Evolutionary conservation across 2,797 vertebrate species (phyloP).

Genomic region (Tiaroga cobitis): DNA sequence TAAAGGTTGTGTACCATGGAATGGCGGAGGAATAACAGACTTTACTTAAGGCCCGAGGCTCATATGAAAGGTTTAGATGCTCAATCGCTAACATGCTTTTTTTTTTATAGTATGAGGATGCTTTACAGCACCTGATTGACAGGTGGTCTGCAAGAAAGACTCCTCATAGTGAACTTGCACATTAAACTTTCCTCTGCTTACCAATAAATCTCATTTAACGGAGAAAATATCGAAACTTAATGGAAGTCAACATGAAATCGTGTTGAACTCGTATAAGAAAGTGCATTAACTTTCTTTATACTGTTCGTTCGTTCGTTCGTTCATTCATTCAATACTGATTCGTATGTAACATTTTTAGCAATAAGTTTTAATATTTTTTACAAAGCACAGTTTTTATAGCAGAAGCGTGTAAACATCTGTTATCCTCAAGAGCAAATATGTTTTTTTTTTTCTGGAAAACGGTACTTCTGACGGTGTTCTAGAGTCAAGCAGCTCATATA

Average conservation of each 20-base stretch:
- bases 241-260: not conserved
- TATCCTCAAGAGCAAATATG: not conserved
- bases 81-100: not conserved
- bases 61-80: slow-evolving; percentile 17
- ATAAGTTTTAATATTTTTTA: not conserved
- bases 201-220: not conserved
- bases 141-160: not conserved
- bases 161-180: not conserved
- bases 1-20: slow-evolving; percentile 21
- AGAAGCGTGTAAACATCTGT: not conserved
- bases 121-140: not conserved
- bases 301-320: no score
- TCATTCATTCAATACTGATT: no score
- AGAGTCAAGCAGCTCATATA: slow-evolving; percentile 13
- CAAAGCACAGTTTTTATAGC: not conserved
- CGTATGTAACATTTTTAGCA: not conserved
- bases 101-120: not conserved
- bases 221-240: not conserved
- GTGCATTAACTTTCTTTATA: not conserved
- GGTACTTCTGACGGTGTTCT: slow-evolving; percentile 1
- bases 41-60: slow-evolving; percentile 12
- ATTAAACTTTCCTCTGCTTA: not conserved
- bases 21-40: slow-evolving; percentile 26
- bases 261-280: not conserved
- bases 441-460: not conserved